Percentiles rank a stretch among this genome's conserved stretches.
These are phyloP conservation scores for Gryllus bimaculatus DNA, from an alignment of 1,140 invertebrate species.

Conservation along the genomic window DNA sequence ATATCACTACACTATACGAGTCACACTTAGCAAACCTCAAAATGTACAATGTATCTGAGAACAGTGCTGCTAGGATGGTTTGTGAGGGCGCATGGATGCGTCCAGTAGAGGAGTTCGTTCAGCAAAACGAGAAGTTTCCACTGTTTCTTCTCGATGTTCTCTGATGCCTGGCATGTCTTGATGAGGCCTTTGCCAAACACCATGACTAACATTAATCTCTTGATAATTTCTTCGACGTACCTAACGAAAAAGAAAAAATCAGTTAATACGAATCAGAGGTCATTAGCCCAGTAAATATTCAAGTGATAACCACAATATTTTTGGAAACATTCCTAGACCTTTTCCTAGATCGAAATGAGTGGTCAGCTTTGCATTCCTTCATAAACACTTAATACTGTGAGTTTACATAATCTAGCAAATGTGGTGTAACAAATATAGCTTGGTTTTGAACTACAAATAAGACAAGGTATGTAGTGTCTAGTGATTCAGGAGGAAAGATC, in stretches of 20 bases:
- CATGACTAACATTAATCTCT: slow-evolving; percentile 32
- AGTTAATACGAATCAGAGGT: too few relatives aligned
- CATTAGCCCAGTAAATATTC: too few relatives aligned
- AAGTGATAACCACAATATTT: too few relatives aligned
- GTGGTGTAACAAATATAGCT: too few relatives aligned
- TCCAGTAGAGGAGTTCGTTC: slow-evolving; percentile 33
- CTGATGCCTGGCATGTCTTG: slow-evolving; percentile 37
- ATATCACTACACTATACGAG: background rate
- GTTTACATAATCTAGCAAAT: too few relatives aligned
- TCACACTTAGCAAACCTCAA: background rate
- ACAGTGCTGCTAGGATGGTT: slow-evolving; percentile 29
- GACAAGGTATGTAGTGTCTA: too few relatives aligned
- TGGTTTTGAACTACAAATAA: too few relatives aligned
- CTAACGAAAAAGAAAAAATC: slow-evolving; percentile 23
- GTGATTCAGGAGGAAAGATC: too few relatives aligned
- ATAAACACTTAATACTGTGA: too few relatives aligned
- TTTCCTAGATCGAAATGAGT: too few relatives aligned
- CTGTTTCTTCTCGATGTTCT: slow-evolving; percentile 36
- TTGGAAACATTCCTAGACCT: too few relatives aligned
- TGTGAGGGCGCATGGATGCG: slow-evolving; percentile 26
- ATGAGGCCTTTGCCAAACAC: slow-evolving; percentile 36
- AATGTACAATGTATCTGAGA: background rate
- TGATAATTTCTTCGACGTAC: slow-evolving; percentile 35
- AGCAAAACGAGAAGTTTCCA: slow-evolving; percentile 34
- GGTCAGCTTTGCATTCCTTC: too few relatives aligned